Base-by-base conservation (phyloP, 2,113 vertebrate species). In the Emydocephalus ijimae region DNA sequence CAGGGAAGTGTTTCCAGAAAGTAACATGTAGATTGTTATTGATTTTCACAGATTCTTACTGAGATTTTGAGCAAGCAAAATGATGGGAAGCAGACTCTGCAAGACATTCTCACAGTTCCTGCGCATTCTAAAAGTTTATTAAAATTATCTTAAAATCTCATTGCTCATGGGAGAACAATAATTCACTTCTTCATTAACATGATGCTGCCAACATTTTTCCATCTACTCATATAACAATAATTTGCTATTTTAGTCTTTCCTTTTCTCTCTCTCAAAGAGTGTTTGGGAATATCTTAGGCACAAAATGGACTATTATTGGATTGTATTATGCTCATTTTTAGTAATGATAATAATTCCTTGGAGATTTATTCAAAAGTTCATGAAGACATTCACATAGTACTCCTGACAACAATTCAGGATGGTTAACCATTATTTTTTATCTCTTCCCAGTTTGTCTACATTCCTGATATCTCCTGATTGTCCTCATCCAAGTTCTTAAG, bases 41-140 rank as follows among this genome's bases (percentile, higher is more conserved):
- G 81, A 88, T 92, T 4, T 61, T 64, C 81, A 4, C 61, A 89
- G 43, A 91, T 29, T 50, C 52, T 14, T 90, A 34, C 2, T 91
- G 15, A 50, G 93, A 89, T 56, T 94, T 94, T n/a, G 39, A 64
- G 43, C 26, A 59, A 57, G 69, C 87, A n/a, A 90, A 9, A 93
- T 29, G 15, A 85, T 39, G 15, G 57, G 18, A 39, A 91, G 34
- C 39, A 59, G 45, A 93, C 93, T 39, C 34, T 0, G 0, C 20
- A 34, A 5, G 52, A 7, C 93, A 12, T 94, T 92, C 39, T 94
- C 34, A 85, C 3, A 94, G 14, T 50, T 20, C 5, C 85, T 87
- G 0, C 0, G 57, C 54, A 45, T 48, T 93, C 45, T 61, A 48
- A 69, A 87, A 89, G 92, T 93, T 3, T 48, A 45, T 48, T 93